phyloP scores from a whole-genome alignment of 1,140 invertebrate genomes.

The Paraescarpia echinospica region DNA sequence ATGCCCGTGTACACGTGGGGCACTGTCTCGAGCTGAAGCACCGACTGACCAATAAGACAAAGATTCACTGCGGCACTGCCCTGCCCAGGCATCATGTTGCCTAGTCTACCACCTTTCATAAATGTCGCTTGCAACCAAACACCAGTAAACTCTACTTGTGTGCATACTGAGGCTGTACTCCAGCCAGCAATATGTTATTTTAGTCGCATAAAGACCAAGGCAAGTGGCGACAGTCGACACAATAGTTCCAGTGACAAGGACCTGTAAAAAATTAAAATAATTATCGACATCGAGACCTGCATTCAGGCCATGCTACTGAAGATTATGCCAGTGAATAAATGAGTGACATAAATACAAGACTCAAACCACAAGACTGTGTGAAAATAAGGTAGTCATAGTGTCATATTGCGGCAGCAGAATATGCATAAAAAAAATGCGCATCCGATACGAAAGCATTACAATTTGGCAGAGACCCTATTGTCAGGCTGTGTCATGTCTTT shows the following conservation, averaged over 20 bases:
- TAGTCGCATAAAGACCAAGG: background rate
- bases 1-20: background rate
- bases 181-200: constrained; percentile 1
- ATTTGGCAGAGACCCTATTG: background rate
- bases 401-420: too few species aligned
- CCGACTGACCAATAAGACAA: background rate
- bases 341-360: background rate
- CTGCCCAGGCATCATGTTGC: background rate
- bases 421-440: background rate
- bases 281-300: background rate
- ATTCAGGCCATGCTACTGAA: background rate
- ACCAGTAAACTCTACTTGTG: background rate
- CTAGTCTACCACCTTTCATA: background rate
- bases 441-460: background rate
- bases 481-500: background rate
- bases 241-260: background rate
- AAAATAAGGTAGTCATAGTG: too few species aligned
- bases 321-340: background rate
- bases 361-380: too few species aligned
- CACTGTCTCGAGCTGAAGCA: background rate
- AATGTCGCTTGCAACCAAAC: background rate
- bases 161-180: background rate
- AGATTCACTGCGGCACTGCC: background rate
- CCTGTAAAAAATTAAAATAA: background rate
- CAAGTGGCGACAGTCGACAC: background rate